Conservation (phyloP, 2,888 invertebrate species). For the Malthinus seriepunctatus region DNA sequence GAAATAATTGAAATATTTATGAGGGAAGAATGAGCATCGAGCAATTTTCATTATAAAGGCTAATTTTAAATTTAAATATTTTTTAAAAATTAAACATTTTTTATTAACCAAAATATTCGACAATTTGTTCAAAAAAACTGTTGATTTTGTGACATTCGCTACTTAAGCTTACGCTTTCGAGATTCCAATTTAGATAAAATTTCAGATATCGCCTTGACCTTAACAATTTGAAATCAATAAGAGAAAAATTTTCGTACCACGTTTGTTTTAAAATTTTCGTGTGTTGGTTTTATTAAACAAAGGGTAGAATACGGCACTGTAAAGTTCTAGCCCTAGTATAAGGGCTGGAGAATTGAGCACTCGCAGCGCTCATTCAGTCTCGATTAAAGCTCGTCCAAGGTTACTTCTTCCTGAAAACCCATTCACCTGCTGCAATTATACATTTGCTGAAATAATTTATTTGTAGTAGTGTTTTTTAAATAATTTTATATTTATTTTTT, state of each 20-base stretch:
- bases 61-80: too few species aligned
- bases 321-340: slow-evolving; percentile 12
- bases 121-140: too few species aligned
- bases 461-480: too few species aligned
- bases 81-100: too few species aligned
- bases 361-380: slow-evolving; percentile 23
- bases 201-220: neutral
- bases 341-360: slow-evolving; percentile 13
- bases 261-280: neutral
- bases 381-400: slow-evolving; percentile 24
- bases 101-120: too few species aligned
- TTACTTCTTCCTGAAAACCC: slow-evolving; percentile 14
- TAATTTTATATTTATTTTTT: too few species aligned
- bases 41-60: too few species aligned
- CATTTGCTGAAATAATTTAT: slow-evolving; percentile 5
- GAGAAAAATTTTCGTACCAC: neutral
- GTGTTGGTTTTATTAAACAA: neutral
- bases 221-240: neutral
- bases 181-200: too few species aligned
- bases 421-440: slow-evolving; percentile 11
- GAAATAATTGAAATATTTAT: too few species aligned
- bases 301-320: slow-evolving; percentile 18
- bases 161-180: too few species aligned
- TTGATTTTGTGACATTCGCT: too few species aligned
- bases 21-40: too few species aligned